Percentiles rank a stretch among this genome's conserved stretches.
These are phyloP conservation scores for Sympetrum striolatum DNA, from an alignment of 2,888 invertebrate genomes.

Conservation along the genomic window DNA sequence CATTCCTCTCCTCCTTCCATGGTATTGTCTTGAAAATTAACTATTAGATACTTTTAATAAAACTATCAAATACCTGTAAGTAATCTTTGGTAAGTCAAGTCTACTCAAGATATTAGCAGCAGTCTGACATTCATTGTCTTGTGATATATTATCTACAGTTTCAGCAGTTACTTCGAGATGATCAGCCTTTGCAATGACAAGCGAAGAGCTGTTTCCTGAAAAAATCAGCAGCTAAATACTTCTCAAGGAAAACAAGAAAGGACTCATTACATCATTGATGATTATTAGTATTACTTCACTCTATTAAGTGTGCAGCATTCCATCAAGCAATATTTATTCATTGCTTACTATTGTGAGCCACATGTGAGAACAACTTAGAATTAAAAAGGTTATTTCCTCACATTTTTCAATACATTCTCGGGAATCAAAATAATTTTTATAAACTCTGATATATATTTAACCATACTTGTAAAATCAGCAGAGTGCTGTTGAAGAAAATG, in stretches of 20 bases:
- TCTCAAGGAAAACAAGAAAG: too few relatives aligned
- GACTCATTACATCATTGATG: neutral
- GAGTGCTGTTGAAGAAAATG: neutral
- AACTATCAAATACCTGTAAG: neutral
- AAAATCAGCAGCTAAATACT: neutral
- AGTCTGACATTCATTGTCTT: neutral
- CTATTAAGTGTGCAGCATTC: too few relatives aligned
- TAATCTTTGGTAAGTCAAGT: conserved; percentile 35
- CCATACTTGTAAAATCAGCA: neutral
- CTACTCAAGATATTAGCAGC: neutral
- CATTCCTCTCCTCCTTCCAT: too few relatives aligned
- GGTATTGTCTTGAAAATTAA: neutral
- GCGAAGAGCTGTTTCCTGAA: neutral
- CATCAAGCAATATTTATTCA: too few relatives aligned
- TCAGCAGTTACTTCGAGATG: neutral
- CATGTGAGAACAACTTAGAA: too few relatives aligned
- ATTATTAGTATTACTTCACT: too few relatives aligned
- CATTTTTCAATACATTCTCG: too few relatives aligned
- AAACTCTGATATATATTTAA: too few relatives aligned
- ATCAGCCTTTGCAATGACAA: neutral
- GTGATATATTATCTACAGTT: neutral
- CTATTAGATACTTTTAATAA: neutral
- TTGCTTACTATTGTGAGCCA: too few relatives aligned
- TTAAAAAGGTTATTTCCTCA: too few relatives aligned
- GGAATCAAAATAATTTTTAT: too few relatives aligned